Evolutionary conservation across 1,140 invertebrate genomes (phyloP).

Genomic region (Andricus grossulariae): DNA sequence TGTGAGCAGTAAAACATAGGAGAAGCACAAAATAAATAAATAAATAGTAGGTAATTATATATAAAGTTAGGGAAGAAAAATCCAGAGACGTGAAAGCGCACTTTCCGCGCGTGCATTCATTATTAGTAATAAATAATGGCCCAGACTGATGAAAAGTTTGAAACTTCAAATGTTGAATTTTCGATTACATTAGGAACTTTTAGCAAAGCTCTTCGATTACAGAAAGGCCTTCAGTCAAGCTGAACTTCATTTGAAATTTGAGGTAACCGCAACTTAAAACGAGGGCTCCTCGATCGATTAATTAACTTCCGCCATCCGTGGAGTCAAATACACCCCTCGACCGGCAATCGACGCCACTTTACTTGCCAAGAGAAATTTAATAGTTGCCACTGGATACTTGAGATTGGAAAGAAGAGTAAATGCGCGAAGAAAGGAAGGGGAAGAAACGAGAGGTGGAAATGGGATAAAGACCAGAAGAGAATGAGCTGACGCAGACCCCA

Average conservation of each 20-base stretch:
- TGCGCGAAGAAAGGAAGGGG: neutral
- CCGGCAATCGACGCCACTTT: constrained; percentile 22
- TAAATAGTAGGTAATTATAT: no score
- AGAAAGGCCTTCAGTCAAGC: neutral
- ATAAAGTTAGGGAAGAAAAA: no score
- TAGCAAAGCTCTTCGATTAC: neutral
- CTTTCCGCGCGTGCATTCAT: no score
- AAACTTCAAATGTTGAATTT: no score
- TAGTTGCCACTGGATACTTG: constrained; percentile 26
- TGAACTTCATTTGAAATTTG: constrained; percentile 17
- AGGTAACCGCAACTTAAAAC: neutral
- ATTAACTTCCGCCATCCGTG: constrained; percentile 18
- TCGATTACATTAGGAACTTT: neutral
- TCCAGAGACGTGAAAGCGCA: no score
- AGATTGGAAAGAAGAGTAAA: constrained; percentile 26
- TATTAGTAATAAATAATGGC: no score
- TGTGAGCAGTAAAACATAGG: no score
- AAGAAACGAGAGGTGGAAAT: constrained; percentile 4
- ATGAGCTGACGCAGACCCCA: constrained; percentile 20
- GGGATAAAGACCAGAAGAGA: constrained; percentile 5
- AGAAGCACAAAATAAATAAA: no score
- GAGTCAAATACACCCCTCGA: constrained; percentile 13
- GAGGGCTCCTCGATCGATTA: constrained; percentile 9
- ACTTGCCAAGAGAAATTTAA: constrained; percentile 30
- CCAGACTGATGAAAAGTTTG: no score